These are phyloP conservation scores for Todiramphus chloris DNA, from an alignment of 2,113 vertebrate species.

Conservation along the genomic window DNA sequence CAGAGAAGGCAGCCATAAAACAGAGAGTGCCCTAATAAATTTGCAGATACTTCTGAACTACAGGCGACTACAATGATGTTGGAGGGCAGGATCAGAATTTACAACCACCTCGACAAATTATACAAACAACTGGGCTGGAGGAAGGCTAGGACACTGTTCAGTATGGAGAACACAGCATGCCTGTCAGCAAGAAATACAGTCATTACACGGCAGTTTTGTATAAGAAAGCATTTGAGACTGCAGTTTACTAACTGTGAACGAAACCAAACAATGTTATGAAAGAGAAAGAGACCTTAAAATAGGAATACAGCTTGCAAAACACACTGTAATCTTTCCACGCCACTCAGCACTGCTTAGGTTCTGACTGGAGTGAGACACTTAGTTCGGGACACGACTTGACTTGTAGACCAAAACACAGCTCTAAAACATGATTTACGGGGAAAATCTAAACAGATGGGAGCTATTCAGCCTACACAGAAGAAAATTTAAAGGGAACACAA, in stretches of 20 bases:
- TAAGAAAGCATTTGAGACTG: not conserved
- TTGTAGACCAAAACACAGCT: not conserved
- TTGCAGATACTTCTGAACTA: not conserved
- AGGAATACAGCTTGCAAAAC: not conserved
- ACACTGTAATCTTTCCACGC: not conserved
- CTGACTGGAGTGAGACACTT: not conserved
- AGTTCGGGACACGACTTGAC: not conserved
- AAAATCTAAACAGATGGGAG: not conserved
- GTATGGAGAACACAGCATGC: not conserved
- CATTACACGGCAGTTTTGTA: not conserved
- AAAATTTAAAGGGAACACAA: not conserved
- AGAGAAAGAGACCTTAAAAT: slow-evolving; percentile 28
- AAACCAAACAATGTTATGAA: not conserved
- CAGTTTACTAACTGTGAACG: not conserved
- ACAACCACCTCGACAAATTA: not conserved
- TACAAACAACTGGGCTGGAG: not conserved
- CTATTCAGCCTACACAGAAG: not conserved
- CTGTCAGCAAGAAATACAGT: not conserved
- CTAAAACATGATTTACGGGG: not conserved
- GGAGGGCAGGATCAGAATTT: not conserved
- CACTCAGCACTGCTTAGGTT: not conserved
- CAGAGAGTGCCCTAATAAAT: not conserved
- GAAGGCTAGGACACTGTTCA: not conserved
- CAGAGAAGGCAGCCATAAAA: not conserved
- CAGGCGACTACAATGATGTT: not conserved